These are phyloP conservation scores for Parthenolecanium corni DNA, from an alignment of 2,888 invertebrate genomes.

Conservation along the genomic window DNA sequence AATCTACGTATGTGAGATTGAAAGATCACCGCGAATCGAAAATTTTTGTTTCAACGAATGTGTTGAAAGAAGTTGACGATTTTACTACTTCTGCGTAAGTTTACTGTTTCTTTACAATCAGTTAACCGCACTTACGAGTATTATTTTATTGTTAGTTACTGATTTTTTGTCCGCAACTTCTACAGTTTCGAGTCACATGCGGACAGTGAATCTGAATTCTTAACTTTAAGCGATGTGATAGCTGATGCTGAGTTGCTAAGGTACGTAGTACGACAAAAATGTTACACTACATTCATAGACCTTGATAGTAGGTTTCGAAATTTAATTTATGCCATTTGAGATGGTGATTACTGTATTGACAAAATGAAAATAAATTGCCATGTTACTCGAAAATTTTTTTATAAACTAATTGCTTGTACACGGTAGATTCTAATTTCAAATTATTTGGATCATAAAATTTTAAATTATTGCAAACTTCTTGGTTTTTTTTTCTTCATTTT, in stretches of 20 bases:
- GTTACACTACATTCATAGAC: too few species aligned
- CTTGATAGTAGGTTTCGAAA: too few species aligned
- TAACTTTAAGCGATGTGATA: slow-evolving; percentile 7
- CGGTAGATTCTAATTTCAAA: too few species aligned
- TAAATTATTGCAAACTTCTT: neutral
- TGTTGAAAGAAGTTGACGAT: slow-evolving; percentile 46
- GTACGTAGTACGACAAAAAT: too few species aligned
- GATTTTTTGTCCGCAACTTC: neutral
- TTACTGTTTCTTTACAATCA: neutral
- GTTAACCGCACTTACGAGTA: too few species aligned
- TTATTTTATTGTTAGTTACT: neutral
- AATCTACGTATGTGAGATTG: neutral
- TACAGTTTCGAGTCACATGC: slow-evolving; percentile 22
- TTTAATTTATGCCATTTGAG: too few species aligned
- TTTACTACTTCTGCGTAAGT: slow-evolving; percentile 40
- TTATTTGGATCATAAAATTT: too few species aligned
- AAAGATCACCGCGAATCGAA: slow-evolving; percentile 19
- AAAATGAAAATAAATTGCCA: too few species aligned
- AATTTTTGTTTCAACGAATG: slow-evolving; percentile 37
- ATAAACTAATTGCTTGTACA: too few species aligned
- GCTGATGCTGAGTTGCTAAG: slow-evolving; percentile 9
- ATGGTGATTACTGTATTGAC: too few species aligned
- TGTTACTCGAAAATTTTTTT: too few species aligned
- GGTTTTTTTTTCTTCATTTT: neutral
- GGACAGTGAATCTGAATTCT: slow-evolving; percentile 23